These are phyloP conservation scores for Odiellus spinosus DNA, from an alignment of 2,888 invertebrate species.

Conservation along the genomic window DNA sequence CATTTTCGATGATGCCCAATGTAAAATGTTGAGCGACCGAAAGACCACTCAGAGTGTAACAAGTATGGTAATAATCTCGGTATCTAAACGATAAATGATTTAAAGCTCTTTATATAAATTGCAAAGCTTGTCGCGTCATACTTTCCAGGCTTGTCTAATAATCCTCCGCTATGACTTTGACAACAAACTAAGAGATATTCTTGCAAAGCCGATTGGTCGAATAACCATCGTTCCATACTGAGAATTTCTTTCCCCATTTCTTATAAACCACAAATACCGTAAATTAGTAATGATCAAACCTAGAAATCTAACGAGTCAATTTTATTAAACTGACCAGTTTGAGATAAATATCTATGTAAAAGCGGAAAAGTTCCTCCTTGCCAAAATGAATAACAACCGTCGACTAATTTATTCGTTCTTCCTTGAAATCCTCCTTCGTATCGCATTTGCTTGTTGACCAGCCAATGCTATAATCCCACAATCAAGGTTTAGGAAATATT, in stretches of 20 bases:
- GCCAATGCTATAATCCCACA: conserved; percentile 48
- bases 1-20: conserved; percentile 4
- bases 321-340: conserved; percentile 15
- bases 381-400: conserved; percentile 99
- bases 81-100: conserved; percentile 37
- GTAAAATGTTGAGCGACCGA: conserved; percentile 71
- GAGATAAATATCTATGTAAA: conserved; percentile 51
- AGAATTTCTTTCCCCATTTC: conserved; percentile 18
- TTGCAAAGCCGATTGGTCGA: conserved; percentile 73
- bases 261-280: no score
- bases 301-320: no score
- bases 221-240: conserved; percentile 44
- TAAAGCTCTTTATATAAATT: background rate
- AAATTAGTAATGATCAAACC: no score
- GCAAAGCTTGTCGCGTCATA: conserved; percentile 34
- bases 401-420: conserved; percentile 85
- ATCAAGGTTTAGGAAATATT: background rate
- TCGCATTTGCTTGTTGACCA: conserved; percentile 74
- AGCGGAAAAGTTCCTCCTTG: conserved; percentile 84
- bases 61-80: conserved; percentile 90
- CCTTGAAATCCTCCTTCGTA: conserved; percentile 79
- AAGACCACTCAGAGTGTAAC: conserved; percentile 86
- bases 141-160: conserved; percentile 93
- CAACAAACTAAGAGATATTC: conserved; percentile 89
- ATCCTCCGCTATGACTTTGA: conserved; percentile 69